These are phyloP conservation scores for Morinoia aosen DNA, from an alignment of 2,888 invertebrate species.

Conservation along the genomic window DNA sequence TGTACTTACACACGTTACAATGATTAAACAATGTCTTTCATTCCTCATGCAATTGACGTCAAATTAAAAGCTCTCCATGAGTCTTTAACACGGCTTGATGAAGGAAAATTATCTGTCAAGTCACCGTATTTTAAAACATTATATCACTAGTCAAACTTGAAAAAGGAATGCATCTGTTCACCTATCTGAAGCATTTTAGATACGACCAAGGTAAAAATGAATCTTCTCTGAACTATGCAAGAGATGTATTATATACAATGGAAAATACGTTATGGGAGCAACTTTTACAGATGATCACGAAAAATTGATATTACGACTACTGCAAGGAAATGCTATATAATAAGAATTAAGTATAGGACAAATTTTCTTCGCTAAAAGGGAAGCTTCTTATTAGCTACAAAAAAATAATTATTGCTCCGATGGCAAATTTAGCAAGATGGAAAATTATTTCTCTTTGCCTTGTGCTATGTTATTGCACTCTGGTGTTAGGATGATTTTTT, in stretches of 20 bases:
- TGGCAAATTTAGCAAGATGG: too few relatives aligned
- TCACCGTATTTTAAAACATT: neutral
- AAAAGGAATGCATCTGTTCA: neutral
- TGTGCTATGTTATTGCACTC: too few relatives aligned
- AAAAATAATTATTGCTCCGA: too few relatives aligned
- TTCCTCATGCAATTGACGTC: neutral
- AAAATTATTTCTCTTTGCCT: too few relatives aligned
- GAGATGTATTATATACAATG: neutral
- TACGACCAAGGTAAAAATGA: neutral
- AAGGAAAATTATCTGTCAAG: too few relatives aligned
- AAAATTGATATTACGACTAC: neutral
- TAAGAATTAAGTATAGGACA: neutral
- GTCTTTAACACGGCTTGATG: neutral
- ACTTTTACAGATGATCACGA: neutral
- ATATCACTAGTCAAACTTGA: neutral
- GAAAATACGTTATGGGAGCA: neutral
- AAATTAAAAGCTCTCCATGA: neutral
- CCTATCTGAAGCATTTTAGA: neutral
- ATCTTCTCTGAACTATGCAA: neutral
- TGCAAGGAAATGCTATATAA: neutral
- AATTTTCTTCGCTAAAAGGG: neutral
- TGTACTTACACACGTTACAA: neutral
- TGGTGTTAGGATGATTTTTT: too few relatives aligned
- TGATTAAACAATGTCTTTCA: neutral
- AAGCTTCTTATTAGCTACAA: too few relatives aligned